A percentile compares a stretch with the other conserved stretches of the same genome.
Conservation (phyloP, 2,888 invertebrate genomes). For the Noctua comes region DNA sequence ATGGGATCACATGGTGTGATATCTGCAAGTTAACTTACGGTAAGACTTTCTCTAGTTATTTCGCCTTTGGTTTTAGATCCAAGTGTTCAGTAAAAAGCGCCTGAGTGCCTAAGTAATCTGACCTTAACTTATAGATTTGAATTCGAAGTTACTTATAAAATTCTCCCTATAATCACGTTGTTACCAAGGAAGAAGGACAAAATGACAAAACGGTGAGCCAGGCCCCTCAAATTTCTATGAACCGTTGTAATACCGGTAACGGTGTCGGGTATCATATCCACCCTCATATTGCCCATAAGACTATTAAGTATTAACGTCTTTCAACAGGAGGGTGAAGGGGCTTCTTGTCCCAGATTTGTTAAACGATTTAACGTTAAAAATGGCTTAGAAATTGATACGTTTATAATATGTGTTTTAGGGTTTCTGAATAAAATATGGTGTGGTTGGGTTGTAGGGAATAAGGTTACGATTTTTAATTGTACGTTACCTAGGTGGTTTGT, state of each 20-base stretch:
- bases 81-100: neutral
- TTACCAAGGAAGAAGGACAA: neutral
- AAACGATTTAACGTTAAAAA: slow-evolving; percentile 52
- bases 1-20: no score
- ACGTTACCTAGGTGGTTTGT: neutral
- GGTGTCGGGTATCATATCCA: slow-evolving; percentile 28
- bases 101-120: neutral
- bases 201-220: neutral
- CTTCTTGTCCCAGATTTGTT: slow-evolving; percentile 44
- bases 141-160: neutral
- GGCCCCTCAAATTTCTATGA: slow-evolving; percentile 13
- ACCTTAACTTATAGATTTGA: neutral
- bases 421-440: slow-evolving; percentile 19
- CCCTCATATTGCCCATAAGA: slow-evolving; percentile 27
- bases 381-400: slow-evolving; percentile 34
- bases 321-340: slow-evolving; percentile 18
- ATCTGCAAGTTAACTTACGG: no score
- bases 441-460: neutral
- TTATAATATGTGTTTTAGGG: slow-evolving; percentile 26
- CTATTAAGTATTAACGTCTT: slow-evolving; percentile 29
- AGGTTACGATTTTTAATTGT: neutral
- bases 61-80: neutral
- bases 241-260: slow-evolving; percentile 2
- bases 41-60: neutral
- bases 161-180: neutral